Conservation (phyloP, 2,888 invertebrate species). For the Epiblema foenella region DNA sequence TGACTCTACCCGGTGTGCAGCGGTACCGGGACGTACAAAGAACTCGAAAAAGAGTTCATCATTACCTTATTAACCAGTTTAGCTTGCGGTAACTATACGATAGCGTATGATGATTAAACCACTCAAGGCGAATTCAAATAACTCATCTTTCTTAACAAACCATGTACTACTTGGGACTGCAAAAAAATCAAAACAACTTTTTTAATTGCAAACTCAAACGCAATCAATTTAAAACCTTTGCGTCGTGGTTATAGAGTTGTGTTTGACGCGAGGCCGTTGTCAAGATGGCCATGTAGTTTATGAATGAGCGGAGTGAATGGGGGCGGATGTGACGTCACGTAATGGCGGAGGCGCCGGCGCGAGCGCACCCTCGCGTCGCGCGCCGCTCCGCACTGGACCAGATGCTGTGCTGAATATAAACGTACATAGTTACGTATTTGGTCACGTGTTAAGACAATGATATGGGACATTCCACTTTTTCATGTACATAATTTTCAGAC, state of each 20-base stretch:
- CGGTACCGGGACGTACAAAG: too few relatives aligned
- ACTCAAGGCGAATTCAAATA: slow-evolving; percentile 15
- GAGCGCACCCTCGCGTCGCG: slow-evolving; percentile 60
- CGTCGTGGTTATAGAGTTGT: neutral
- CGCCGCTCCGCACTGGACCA: slow-evolving; percentile 18
- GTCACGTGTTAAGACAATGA: too few relatives aligned
- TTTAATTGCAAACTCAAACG: slow-evolving; percentile 24
- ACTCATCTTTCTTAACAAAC: slow-evolving; percentile 43
- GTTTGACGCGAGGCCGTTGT: neutral
- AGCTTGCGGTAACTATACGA: neutral
- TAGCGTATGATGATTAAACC: slow-evolving; percentile 22
- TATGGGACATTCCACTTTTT: too few relatives aligned
- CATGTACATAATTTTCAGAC: too few relatives aligned
- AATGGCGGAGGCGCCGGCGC: slow-evolving; percentile 61
- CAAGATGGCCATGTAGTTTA: slow-evolving; percentile 53
- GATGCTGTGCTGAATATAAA: slow-evolving; percentile 19
- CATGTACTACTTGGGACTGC: slow-evolving; percentile 32
- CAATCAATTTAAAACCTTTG: neutral
- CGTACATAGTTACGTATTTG: too few relatives aligned
- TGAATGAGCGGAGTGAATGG: slow-evolving; percentile 76
- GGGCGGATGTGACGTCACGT: slow-evolving; percentile 72
- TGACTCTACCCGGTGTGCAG: too few relatives aligned
- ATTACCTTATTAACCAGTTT: neutral
- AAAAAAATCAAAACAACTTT: slow-evolving; percentile 38
- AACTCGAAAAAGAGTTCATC: neutral